Evolutionary conservation across 2,113 vertebrate genomes (phyloP).

Genomic region (Alces alces): DNA sequence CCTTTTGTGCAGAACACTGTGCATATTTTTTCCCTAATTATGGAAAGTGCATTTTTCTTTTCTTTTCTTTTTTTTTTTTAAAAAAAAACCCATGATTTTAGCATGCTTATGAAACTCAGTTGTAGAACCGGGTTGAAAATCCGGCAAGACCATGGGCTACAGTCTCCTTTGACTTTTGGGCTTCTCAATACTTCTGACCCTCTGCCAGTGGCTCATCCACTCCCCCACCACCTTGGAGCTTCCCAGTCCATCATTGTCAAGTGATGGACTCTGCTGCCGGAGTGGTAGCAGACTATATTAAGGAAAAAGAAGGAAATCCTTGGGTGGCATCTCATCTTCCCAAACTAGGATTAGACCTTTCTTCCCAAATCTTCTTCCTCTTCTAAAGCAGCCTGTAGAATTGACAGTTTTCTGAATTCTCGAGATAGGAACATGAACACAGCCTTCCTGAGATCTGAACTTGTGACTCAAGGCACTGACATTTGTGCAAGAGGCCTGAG

Average conservation of each 20-base stretch:
- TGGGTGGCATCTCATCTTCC: not conserved
- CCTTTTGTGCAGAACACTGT: constrained; percentile 68
- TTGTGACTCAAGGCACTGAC: not conserved
- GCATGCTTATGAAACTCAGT: not conserved
- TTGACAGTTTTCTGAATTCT: not conserved
- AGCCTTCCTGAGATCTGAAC: not conserved
- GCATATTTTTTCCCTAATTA: constrained; percentile 75
- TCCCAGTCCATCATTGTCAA: not conserved
- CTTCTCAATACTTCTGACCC: not conserved
- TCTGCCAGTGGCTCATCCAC: not conserved
- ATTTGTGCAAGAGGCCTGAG: not conserved
- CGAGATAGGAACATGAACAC: not conserved
- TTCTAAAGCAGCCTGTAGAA: not conserved
- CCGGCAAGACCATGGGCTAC: not conserved
- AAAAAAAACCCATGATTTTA: not conserved
- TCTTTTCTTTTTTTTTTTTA: not conserved
- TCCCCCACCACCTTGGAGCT: not conserved
- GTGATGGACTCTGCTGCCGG: not conserved
- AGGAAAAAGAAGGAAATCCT: not conserved
- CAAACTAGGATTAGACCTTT: not conserved
- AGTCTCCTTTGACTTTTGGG: not conserved
- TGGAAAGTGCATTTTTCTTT: not conserved
- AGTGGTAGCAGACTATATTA: not conserved
- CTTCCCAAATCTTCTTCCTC: not conserved
- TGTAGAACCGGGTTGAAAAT: not conserved